Conservation (phyloP, 2,113 vertebrate genomes). For the Oreotrochilus melanogaster region DNA sequence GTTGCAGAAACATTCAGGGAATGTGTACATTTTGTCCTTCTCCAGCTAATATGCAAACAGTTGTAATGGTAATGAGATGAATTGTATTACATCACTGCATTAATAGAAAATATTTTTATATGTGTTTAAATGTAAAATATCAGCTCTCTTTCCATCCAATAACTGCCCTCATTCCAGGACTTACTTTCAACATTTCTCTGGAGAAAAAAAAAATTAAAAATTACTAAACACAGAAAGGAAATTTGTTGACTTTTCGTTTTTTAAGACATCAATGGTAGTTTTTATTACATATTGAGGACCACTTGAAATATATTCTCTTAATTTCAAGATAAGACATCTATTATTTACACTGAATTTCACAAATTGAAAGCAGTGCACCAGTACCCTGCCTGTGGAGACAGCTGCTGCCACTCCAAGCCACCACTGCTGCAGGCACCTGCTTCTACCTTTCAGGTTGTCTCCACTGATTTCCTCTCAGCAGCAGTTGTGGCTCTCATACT, state of each 20-base stretch:
- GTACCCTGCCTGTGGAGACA: accelerated
- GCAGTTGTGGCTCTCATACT: not conserved
- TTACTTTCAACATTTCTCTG: not conserved
- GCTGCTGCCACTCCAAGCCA: not conserved
- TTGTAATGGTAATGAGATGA: not conserved
- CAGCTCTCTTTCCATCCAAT: not conserved
- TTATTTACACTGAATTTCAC: not conserved
- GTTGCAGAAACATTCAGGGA: not conserved
- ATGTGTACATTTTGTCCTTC: not conserved
- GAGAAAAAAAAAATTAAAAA: not conserved
- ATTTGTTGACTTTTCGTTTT: not conserved
- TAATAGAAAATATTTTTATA: not conserved
- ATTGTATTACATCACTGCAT: not conserved
- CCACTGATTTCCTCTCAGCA: not conserved
- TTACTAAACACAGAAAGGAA: not conserved
- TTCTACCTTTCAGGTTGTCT: not conserved
- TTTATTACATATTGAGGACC: not conserved
- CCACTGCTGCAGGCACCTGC: not conserved
- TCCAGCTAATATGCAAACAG: not conserved
- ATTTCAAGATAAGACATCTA: not conserved
- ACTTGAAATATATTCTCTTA: not conserved
- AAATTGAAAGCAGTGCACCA: not conserved
- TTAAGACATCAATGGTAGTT: not conserved
- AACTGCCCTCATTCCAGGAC: not conserved
- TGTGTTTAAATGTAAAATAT: not conserved